Conservation (phyloP, 2,797 vertebrate genomes). For the Novumbra hubbsi region DNA sequence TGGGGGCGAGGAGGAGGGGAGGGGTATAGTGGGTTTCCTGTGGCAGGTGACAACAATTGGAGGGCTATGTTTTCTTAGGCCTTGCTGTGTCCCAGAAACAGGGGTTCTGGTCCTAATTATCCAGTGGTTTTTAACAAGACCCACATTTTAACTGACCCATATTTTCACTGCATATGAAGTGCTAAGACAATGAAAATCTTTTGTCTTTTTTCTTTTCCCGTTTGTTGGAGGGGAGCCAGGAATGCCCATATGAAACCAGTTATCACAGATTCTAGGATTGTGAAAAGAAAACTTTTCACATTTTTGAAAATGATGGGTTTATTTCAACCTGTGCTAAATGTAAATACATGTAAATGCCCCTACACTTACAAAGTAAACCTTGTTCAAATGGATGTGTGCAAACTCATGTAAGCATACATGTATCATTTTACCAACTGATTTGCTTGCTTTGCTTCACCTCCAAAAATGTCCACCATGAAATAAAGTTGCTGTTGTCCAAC, state of each 20-base stretch:
- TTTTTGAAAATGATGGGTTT: slow-evolving; percentile 65
- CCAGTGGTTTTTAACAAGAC: slow-evolving; percentile 45
- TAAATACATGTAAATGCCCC: slow-evolving; percentile 62
- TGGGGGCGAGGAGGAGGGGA: slow-evolving; percentile 11
- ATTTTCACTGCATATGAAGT: slow-evolving; percentile 41
- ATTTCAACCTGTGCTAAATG: slow-evolving; percentile 61
- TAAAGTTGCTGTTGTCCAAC: too few species aligned
- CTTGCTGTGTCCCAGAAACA: slow-evolving; percentile 18
- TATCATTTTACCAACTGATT: too few species aligned
- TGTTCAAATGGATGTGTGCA: slow-evolving; percentile 7
- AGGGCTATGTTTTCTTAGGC: slow-evolving; percentile 43
- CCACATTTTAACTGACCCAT: slow-evolving; percentile 48
- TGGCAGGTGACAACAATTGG: slow-evolving; percentile 35
- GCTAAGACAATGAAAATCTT: slow-evolving; percentile 45
- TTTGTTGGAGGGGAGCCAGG: slow-evolving; percentile 32
- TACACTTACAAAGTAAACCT: slow-evolving; percentile 42
- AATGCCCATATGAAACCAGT: slow-evolving; percentile 65
- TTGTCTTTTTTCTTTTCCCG: slow-evolving; percentile 30
- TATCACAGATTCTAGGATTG: slow-evolving; percentile 60
- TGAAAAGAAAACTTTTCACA: slow-evolving; percentile 65
- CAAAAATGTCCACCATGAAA: too few species aligned
- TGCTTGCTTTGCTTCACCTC: too few species aligned
- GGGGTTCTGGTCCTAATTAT: slow-evolving; percentile 46
- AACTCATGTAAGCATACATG: too few species aligned
- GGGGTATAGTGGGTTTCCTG: slow-evolving; percentile 1